Evolutionary conservation across 2,113 vertebrate species (phyloP).

Genomic region (Semnopithecus entellus): DNA sequence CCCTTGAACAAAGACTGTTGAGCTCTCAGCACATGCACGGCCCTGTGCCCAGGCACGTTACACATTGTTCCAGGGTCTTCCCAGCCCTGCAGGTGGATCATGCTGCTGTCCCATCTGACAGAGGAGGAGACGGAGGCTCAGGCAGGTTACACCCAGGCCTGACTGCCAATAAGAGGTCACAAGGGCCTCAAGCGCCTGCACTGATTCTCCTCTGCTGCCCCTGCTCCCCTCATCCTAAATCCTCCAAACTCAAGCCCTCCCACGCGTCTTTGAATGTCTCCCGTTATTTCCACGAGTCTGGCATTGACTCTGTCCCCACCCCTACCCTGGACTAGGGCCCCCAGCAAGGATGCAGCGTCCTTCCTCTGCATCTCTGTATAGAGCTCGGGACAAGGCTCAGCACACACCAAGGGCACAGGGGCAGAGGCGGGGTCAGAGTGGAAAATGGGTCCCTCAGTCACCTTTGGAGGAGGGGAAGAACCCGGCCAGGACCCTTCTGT

Average conservation of each 20-base stretch:
- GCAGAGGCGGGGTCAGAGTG: neutral
- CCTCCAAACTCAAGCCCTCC: neutral
- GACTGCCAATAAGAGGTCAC: neutral
- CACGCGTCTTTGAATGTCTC: neutral
- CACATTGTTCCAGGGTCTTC: accelerated
- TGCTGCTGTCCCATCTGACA: neutral
- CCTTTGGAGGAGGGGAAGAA: neutral
- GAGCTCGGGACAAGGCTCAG: neutral
- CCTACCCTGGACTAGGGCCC: neutral
- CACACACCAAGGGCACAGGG: neutral
- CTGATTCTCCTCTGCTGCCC: neutral
- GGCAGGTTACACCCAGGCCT: neutral
- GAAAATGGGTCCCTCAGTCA: neutral
- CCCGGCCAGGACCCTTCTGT: neutral
- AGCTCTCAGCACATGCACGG: neutral
- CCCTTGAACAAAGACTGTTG: neutral
- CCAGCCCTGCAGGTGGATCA: neutral
- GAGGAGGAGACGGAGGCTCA: neutral
- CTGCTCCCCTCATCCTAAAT: neutral
- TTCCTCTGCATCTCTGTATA: neutral
- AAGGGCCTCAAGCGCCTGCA: no score
- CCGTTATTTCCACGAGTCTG: neutral
- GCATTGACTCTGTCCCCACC: neutral
- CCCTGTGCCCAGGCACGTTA: accelerated
- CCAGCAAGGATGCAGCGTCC: neutral